phyloP scores from a whole-genome alignment of 2,113 vertebrate species.

The Crocuta crocuta region DNA sequence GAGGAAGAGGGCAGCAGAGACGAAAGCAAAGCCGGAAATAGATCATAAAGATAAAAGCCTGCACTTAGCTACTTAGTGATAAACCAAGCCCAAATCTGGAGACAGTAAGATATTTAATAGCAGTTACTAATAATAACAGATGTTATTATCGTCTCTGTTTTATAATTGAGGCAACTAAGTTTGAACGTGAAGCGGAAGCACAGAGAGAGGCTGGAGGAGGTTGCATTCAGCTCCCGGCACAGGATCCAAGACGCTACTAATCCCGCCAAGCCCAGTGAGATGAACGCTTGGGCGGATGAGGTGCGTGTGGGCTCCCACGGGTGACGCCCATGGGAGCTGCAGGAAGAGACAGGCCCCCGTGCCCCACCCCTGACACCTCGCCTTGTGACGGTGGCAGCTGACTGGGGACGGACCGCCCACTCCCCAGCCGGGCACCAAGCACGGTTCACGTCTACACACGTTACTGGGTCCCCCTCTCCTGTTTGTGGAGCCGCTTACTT shows the following conservation, averaged over 20 bases:
- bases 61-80: background rate
- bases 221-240: background rate
- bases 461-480: too few species aligned
- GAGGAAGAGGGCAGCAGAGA: too few species aligned
- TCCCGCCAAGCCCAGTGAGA: too few species aligned
- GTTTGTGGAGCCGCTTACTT: background rate
- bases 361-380: too few species aligned
- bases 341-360: background rate
- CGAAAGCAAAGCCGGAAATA: background rate
- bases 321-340: background rate
- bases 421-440: too few species aligned
- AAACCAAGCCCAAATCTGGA: background rate
- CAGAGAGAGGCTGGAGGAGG: background rate
- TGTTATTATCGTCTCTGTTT: background rate
- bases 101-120: background rate
- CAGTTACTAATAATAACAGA: background rate
- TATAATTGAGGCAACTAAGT: background rate
- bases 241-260: background rate
- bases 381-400: rapidly evolving
- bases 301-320: background rate
- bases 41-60: background rate
- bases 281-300: too few species aligned
- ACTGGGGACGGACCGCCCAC: rapidly evolving
- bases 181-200: background rate
- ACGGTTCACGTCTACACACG: rapidly evolving